These are phyloP conservation scores for Xenopus borealis DNA, from an alignment of 2,113 vertebrate species.

Conservation along the genomic window DNA sequence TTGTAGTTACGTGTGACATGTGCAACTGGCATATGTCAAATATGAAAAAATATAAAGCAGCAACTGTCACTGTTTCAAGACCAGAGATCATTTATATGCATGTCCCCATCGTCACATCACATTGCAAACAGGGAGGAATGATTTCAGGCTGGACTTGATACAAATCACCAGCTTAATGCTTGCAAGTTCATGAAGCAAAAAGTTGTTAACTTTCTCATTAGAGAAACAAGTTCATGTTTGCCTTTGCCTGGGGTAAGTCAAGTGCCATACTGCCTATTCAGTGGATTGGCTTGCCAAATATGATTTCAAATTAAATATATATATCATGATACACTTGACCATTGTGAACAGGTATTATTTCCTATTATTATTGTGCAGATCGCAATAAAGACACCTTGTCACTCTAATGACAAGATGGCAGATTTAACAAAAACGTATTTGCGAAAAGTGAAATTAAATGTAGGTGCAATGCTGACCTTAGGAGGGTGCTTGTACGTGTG, in stretches of 20 bases:
- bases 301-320: slow-evolving; percentile 21
- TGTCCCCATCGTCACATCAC: background rate
- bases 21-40: slow-evolving; percentile 1
- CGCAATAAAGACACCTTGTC: too few relatives aligned
- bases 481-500: background rate
- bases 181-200: slow-evolving; percentile 27
- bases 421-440: too few relatives aligned
- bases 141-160: slow-evolving; percentile 14
- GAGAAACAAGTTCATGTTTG: slow-evolving; percentile 2
- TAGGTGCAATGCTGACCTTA: too few relatives aligned
- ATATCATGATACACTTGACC: too few relatives aligned
- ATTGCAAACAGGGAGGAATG: slow-evolving; percentile 5
- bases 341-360: too few relatives aligned
- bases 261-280: background rate
- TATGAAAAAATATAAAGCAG: background rate
- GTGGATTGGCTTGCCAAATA: background rate
- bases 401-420: too few relatives aligned
- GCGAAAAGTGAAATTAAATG: too few relatives aligned
- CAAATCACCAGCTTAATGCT: slow-evolving; percentile 27
- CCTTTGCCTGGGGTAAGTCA: slow-evolving; percentile 22
- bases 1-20: background rate
- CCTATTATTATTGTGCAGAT: too few relatives aligned
- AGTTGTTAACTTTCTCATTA: slow-evolving; percentile 24
- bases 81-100: background rate
- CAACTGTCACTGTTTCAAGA: background rate